Conservation (phyloP, 2,888 invertebrate species). For the Apamea crenata region DNA sequence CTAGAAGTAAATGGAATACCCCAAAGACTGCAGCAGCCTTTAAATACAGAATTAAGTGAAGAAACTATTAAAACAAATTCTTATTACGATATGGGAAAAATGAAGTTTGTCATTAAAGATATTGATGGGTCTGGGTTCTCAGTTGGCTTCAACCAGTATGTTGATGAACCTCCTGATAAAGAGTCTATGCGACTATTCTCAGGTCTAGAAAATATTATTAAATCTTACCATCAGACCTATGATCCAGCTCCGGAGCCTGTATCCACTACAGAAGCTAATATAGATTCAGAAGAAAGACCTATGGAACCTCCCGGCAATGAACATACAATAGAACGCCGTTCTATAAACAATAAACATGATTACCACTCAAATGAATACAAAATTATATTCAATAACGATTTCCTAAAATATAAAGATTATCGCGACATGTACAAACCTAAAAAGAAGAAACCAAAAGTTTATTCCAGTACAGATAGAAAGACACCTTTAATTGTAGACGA, state of each 20-base stretch:
- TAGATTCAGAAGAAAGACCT: constrained; percentile 45
- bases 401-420: constrained; percentile 73
- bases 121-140: constrained; percentile 84
- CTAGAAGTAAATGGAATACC: constrained; percentile 75
- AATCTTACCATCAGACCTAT: constrained; percentile 79
- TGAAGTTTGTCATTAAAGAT: constrained; percentile 81
- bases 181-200: constrained; percentile 82
- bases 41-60: constrained; percentile 72
- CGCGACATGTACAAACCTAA: constrained; percentile 72
- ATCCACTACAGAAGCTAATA: constrained; percentile 27
- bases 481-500: constrained; percentile 69
- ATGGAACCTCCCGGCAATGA: constrained; percentile 47
- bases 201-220: constrained; percentile 80
- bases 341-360: constrained; percentile 67
- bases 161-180: constrained; percentile 81
- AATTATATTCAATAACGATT: constrained; percentile 70
- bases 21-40: constrained; percentile 81
- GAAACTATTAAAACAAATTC: constrained; percentile 64
- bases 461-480: constrained; percentile 24
- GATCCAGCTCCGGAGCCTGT: constrained; percentile 49
- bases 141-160: constrained; percentile 84
- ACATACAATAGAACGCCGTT: constrained; percentile 71
- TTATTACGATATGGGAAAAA: constrained; percentile 74
- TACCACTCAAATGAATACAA: constrained; percentile 77
- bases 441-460: constrained; percentile 39